Conservation (phyloP, 2,888 invertebrate genomes). For the Acanthosepion esculentum region DNA sequence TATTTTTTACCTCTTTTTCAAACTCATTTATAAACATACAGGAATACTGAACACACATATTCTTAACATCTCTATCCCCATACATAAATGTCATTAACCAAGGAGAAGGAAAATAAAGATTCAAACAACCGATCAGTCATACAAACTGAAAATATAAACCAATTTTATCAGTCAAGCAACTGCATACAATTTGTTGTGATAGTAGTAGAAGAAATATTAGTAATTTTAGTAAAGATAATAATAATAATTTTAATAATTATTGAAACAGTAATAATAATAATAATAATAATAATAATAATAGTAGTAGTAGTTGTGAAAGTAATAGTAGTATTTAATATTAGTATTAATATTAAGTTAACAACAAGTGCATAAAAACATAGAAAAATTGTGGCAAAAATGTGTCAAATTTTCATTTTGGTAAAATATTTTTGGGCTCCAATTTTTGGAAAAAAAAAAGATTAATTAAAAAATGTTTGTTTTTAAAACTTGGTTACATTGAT, state of each 20-base stretch:
- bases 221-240: slow-evolving; percentile 22
- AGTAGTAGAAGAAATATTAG: background rate
- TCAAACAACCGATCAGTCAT: too few species aligned
- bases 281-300: background rate
- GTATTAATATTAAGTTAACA: background rate
- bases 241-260: background rate
- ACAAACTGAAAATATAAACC: background rate
- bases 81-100: too few species aligned
- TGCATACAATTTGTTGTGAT: background rate
- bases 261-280: background rate
- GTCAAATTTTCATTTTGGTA: background rate
- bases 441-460: background rate
- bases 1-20: background rate
- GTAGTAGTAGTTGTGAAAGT: background rate
- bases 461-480: background rate
- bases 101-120: too few species aligned
- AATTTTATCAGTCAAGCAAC: background rate
- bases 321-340: background rate
- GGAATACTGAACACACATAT: too few species aligned
- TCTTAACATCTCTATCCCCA: too few species aligned
- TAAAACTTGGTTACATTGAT: too few species aligned
- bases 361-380: background rate
- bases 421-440: slow-evolving; percentile 4
- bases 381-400: background rate
- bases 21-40: background rate